Percentiles rank a stretch among this genome's conserved stretches.
These are phyloP conservation scores for Diplazon laetatorius DNA, from an alignment of 2,888 invertebrate genomes.

Conservation along the genomic window DNA sequence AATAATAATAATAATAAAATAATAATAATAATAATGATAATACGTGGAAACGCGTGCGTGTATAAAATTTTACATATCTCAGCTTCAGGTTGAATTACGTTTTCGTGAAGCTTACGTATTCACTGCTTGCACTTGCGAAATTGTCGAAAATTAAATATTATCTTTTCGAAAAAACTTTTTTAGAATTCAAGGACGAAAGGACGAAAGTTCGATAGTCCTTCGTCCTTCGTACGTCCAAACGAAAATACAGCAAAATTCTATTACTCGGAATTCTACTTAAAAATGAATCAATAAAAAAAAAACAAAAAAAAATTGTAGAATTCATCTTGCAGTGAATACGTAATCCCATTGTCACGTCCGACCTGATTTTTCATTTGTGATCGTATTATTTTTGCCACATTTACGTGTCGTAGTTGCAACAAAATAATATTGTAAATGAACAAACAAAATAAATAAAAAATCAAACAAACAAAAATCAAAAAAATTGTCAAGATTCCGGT, in stretches of 20 bases:
- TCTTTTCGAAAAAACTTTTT: no score
- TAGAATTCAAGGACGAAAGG: no score
- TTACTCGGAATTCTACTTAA: not conserved
- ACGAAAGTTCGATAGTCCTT: no score
- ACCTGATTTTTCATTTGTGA: conserved; percentile 18
- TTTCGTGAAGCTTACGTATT: not conserved
- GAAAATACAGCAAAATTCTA: not conserved
- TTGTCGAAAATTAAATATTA: not conserved
- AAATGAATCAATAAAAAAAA: not conserved
- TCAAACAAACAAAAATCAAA: conserved; percentile 22
- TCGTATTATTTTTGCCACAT: conserved; percentile 13
- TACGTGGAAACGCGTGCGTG: conserved; percentile 42
- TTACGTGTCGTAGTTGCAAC: conserved; percentile 44
- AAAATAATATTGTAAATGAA: no score
- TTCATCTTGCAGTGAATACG: conserved; percentile 1
- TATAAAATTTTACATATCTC: conserved; percentile 2
- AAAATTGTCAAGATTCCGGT: conserved; percentile 49
- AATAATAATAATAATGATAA: not conserved
- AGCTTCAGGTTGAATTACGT: not conserved
- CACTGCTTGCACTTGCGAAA: not conserved
- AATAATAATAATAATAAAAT: conserved; percentile 52
- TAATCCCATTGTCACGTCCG: conserved; percentile 7
- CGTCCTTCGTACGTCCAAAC: no score
- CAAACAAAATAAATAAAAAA: no score
- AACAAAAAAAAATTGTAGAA: not conserved